Conservation (phyloP, 2,888 invertebrate species). For the Habroteleia sp. region DNA sequence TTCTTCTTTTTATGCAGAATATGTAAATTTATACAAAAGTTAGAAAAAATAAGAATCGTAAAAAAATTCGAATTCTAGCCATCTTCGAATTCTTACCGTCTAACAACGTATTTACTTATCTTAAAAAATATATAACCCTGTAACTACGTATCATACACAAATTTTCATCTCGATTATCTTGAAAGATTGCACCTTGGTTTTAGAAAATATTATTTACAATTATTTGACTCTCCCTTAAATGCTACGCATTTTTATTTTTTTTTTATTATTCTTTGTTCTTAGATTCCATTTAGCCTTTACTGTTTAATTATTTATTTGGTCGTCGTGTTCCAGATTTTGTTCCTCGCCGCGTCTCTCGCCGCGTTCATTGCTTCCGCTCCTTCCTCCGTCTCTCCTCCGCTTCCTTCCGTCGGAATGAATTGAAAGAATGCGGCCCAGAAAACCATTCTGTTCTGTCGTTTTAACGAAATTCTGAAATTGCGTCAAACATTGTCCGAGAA, state of each 20-base stretch:
- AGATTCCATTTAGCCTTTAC: no score
- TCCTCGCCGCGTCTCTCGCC: no score
- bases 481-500: conserved; percentile 33
- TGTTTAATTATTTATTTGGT: conserved; percentile 49
- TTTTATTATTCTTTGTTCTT: conserved; percentile 9
- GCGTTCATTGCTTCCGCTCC: conserved; percentile 9
- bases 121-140: conserved; percentile 65
- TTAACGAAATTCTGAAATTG: conserved; percentile 59
- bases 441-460: conserved; percentile 61
- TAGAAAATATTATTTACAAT: conserved; percentile 64
- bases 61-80: conserved; percentile 62
- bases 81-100: conserved; percentile 61
- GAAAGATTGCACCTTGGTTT: conserved; percentile 63
- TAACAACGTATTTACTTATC: conserved; percentile 62
- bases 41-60: conserved; percentile 63
- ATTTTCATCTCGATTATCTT: conserved; percentile 62
- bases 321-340: conserved; percentile 31
- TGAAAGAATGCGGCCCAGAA: conserved; percentile 58
- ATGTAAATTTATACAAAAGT: conserved; percentile 65
- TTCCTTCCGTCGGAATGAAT: conserved; percentile 24
- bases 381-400: conserved; percentile 14
- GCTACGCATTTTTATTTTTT: conserved; percentile 27
- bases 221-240: conserved; percentile 60
- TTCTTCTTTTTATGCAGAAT: conserved; percentile 41
- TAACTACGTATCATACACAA: conserved; percentile 65